These are phyloP conservation scores for Lasiurus borealis DNA, from an alignment of 2,113 vertebrate genomes.

Conservation along the genomic window DNA sequence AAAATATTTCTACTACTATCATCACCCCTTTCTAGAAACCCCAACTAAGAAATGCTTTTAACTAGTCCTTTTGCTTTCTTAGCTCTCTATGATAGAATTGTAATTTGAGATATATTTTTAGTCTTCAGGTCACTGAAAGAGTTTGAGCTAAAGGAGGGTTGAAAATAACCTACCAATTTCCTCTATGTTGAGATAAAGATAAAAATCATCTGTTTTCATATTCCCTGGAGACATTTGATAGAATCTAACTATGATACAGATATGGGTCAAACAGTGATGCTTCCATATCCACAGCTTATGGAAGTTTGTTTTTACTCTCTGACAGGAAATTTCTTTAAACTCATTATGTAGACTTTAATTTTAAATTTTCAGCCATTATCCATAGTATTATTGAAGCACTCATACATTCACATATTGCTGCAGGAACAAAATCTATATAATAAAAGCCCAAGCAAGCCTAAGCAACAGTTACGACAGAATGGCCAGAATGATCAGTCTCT, in stretches of 20 bases:
- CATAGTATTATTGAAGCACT: not conserved
- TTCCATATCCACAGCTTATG: not conserved
- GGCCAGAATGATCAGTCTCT: too few relatives aligned
- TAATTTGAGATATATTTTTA: conserved; percentile 35
- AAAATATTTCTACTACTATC: not conserved
- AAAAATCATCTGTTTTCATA: conserved; percentile 18
- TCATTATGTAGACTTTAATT: not conserved
- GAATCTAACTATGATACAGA: not conserved
- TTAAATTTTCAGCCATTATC: not conserved
- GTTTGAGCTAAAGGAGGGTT: not conserved
- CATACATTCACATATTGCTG: not conserved
- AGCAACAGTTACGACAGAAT: too few relatives aligned
- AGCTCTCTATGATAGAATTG: not conserved
- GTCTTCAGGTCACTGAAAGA: not conserved
- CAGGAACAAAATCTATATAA: not conserved
- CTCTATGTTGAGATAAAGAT: not conserved
- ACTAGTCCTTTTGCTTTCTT: not conserved
- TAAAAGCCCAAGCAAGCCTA: too few relatives aligned
- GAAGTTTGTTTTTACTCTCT: not conserved
- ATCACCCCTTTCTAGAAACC: not conserved
- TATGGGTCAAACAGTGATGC: not conserved
- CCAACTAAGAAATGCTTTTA: not conserved
- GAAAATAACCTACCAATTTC: conserved; percentile 18
- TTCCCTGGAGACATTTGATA: not conserved
- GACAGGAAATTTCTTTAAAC: not conserved